Conservation (phyloP, 2,888 invertebrate genomes). For the Tachina lurida region DNA sequence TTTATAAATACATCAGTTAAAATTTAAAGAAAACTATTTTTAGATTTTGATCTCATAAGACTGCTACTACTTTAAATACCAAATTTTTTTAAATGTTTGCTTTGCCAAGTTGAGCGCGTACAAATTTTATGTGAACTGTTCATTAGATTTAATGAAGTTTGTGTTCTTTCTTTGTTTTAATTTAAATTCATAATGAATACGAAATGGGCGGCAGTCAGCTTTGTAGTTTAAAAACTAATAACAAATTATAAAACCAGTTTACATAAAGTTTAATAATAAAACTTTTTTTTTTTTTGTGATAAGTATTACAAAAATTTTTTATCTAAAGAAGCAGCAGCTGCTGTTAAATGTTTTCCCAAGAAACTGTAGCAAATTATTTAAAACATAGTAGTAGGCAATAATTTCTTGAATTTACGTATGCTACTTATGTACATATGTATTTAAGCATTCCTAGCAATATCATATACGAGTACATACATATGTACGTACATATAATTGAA, state of each 20-base stretch:
- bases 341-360: conserved; percentile 24
- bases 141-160: not conserved
- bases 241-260: conserved; percentile 24
- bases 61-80: not conserved
- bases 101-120: not conserved
- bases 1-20: too few relatives aligned
- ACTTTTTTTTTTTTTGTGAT: conserved; percentile 3
- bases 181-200: not conserved
- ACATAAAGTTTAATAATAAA: conserved; percentile 16
- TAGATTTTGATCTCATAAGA: too few relatives aligned
- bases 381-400: not conserved
- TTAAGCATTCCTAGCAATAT: conserved; percentile 50
- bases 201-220: conserved; percentile 1
- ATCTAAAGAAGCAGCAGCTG: conserved; percentile 24
- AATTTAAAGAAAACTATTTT: too few relatives aligned
- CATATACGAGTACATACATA: not conserved
- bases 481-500: conserved; percentile 28
- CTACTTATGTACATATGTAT: not conserved
- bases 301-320: not conserved
- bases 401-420: conserved; percentile 20
- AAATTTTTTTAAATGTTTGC: not conserved
- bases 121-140: conserved; percentile 24
- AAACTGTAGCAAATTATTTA: conserved; percentile 36
- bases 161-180: not conserved
- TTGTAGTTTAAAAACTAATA: conserved; percentile 13